These are phyloP conservation scores for Erpornis zantholeuca DNA, from an alignment of 2,113 vertebrate genomes.

Conservation along the genomic window DNA sequence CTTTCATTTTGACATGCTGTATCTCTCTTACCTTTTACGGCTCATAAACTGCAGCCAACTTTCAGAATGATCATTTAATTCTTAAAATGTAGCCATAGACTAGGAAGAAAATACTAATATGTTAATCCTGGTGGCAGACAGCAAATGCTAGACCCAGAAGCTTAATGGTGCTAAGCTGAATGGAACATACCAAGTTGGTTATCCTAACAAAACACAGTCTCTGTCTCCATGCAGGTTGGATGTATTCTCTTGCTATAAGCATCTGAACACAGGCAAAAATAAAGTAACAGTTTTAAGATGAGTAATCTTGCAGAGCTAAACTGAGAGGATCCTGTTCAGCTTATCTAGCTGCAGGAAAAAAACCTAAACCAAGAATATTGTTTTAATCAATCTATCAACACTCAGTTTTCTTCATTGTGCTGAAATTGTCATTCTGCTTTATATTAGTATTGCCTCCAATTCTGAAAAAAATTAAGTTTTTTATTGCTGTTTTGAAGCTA, in stretches of 20 bases:
- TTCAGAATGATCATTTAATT: conserved; percentile 74
- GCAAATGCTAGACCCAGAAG: conserved; percentile 46
- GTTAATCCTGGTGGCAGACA: conserved; percentile 61
- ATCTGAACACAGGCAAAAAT: conserved; percentile 16
- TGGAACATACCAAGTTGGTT: conserved; percentile 39
- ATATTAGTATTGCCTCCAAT: neutral
- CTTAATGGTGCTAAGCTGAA: conserved; percentile 71
- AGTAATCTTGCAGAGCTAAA: conserved; percentile 58
- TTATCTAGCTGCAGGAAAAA: conserved; percentile 11
- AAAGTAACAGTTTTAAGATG: conserved; percentile 55
- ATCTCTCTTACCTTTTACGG: conserved; percentile 62
- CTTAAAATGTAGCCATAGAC: conserved; percentile 64
- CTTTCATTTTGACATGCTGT: conserved; percentile 6
- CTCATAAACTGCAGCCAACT: conserved; percentile 71
- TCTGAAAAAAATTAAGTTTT: neutral
- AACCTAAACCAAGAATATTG: neutral
- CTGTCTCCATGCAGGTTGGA: neutral
- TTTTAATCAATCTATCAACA: conserved; percentile 49
- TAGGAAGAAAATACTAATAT: conserved; percentile 51
- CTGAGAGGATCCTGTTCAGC: neutral
- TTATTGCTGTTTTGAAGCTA: neutral
- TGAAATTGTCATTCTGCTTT: neutral
- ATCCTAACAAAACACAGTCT: conserved; percentile 56
- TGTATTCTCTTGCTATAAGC: neutral
- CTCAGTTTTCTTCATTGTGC: neutral